A percentile compares a stretch with the other conserved stretches of the same genome.
These are phyloP conservation scores for Ormyrus pomaceus DNA, from an alignment of 2,888 invertebrate genomes.

Conservation along the genomic window DNA sequence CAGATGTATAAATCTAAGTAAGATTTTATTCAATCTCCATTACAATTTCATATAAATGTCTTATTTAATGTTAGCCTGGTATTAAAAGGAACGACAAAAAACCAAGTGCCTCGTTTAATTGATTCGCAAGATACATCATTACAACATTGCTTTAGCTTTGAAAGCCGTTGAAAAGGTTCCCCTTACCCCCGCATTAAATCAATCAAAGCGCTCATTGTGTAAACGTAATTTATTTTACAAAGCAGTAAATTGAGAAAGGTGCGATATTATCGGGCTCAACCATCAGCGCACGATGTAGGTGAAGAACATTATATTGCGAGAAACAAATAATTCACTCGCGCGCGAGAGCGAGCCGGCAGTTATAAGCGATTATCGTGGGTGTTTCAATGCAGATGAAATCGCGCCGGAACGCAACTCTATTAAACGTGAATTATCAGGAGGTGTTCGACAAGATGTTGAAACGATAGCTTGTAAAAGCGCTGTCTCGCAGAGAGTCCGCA, in stretches of 20 bases:
- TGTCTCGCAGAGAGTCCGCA: constrained; percentile 40
- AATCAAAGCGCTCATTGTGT: too few species aligned
- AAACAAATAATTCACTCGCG: constrained; percentile 37
- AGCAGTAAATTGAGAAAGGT: background rate
- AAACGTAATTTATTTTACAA: too few species aligned
- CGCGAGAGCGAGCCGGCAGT: background rate
- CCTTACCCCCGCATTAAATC: too few species aligned
- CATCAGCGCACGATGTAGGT: constrained; percentile 24
- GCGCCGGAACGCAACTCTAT: constrained; percentile 40
- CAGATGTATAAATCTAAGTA: too few species aligned
- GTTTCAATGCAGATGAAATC: constrained; percentile 48
- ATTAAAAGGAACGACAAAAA: too few species aligned
- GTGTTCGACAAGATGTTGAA: constrained; percentile 52
- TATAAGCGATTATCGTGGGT: constrained; percentile 22
- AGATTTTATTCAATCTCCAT: too few species aligned
- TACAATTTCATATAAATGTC: too few species aligned
- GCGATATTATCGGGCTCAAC: constrained; percentile 28
- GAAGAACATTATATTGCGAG: constrained; percentile 30
- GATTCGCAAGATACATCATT: too few species aligned
- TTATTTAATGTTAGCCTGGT: too few species aligned
- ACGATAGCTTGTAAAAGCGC: constrained; percentile 41
- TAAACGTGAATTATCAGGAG: constrained; percentile 49
- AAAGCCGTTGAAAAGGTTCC: too few species aligned
- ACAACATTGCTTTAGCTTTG: too few species aligned
- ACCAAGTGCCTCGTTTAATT: too few species aligned